These are phyloP conservation scores for Puma concolor DNA, from an alignment of 2,113 vertebrate species.

Conservation along the genomic window DNA sequence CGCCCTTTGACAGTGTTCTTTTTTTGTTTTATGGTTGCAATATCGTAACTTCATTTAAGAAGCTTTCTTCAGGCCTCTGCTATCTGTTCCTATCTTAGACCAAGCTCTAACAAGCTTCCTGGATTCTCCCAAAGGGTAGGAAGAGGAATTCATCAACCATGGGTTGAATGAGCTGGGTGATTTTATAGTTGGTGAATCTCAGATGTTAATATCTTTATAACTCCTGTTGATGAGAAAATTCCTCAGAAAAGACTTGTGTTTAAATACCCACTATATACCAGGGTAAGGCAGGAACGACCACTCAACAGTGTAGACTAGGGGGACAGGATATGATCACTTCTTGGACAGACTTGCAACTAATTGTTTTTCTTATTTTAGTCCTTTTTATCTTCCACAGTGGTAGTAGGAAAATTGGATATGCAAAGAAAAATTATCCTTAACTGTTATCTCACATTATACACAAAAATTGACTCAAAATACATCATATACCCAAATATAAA, in stretches of 20 bases:
- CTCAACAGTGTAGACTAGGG: background rate
- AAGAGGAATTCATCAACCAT: background rate
- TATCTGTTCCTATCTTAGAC: background rate
- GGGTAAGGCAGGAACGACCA: background rate
- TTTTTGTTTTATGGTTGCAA: background rate
- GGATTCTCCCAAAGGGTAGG: background rate
- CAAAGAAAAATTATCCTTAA: background rate
- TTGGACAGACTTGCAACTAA: background rate
- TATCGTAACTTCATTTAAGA: background rate
- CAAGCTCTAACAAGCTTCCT: background rate
- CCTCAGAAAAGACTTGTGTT: background rate
- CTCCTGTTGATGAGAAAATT: background rate
- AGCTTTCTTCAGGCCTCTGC: background rate
- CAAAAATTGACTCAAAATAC: background rate
- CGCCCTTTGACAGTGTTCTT: background rate
- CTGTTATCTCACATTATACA: background rate
- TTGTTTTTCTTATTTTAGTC: background rate
- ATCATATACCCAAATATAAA: background rate
- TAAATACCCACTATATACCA: background rate
- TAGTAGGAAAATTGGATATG: background rate
- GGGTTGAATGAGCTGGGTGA: background rate
- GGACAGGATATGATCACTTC: background rate
- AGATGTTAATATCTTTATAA: background rate
- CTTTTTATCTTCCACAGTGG: background rate
- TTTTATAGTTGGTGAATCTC: background rate